A percentile compares a stretch with the other conserved stretches of the same genome.
These are phyloP conservation scores for Delphinapterus leucas DNA, from an alignment of 2,113 vertebrate species.

Conservation along the genomic window DNA sequence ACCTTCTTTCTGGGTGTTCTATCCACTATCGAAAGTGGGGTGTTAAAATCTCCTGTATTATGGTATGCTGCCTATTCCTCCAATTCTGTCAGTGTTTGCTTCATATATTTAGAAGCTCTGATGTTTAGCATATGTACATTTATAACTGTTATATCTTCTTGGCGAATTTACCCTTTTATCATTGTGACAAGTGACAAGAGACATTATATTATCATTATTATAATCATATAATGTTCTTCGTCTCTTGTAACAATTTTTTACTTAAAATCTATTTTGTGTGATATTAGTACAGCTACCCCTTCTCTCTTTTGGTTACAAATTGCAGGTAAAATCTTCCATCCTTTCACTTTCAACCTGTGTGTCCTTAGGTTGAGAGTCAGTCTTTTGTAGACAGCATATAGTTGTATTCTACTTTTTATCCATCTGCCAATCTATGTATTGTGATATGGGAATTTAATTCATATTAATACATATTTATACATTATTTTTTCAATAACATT, in stretches of 20 bases:
- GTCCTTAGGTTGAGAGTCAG: background rate
- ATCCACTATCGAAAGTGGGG: background rate
- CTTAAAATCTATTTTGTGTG: background rate
- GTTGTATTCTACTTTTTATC: background rate
- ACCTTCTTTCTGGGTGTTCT: background rate
- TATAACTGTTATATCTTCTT: background rate
- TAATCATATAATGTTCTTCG: background rate
- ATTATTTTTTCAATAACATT: background rate
- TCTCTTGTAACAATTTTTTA: too few relatives aligned
- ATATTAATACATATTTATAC: background rate
- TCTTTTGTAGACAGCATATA: background rate
- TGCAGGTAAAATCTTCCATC: background rate
- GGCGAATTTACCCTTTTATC: background rate
- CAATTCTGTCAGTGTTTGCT: background rate
- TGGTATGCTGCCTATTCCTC: background rate
- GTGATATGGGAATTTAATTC: background rate
- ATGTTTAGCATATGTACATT: background rate
- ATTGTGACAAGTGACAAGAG: background rate
- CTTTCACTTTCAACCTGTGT: background rate
- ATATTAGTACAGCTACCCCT: background rate
- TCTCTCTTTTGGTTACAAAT: background rate
- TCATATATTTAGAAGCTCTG: background rate
- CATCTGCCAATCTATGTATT: background rate
- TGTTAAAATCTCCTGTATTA: background rate
- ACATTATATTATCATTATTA: background rate